Evolutionary conservation across 2,797 vertebrate species (phyloP).

Genomic region (Phalanger gymnotis): DNA sequence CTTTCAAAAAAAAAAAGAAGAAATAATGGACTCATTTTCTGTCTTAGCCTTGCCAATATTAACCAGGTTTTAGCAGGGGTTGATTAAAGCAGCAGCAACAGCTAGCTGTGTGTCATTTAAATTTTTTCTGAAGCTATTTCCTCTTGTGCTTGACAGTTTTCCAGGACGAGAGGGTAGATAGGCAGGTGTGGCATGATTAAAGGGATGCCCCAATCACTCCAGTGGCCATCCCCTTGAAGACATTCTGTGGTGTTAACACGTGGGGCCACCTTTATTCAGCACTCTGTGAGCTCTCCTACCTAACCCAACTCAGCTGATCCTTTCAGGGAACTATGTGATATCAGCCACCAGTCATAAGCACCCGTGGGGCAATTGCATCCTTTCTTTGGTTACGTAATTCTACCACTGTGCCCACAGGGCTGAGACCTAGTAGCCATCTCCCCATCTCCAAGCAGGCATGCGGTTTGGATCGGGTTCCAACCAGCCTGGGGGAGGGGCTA

Average conservation of each 20-base stretch:
- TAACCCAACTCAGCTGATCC: background rate
- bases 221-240: background rate
- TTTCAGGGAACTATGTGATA: background rate
- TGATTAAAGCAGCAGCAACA: background rate
- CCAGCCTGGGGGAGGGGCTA: background rate
- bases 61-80: background rate
- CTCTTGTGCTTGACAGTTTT: background rate
- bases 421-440: background rate
- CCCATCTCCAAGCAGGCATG: background rate
- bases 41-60: background rate
- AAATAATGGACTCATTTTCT: background rate
- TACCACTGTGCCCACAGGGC: background rate
- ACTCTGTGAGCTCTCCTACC: background rate
- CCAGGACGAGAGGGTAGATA: background rate
- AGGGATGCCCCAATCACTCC: background rate
- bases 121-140: background rate
- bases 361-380: background rate
- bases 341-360: background rate
- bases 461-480: background rate
- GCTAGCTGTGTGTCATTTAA: background rate
- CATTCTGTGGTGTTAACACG: background rate
- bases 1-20: conserved; percentile 38
- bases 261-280: background rate
- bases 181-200: background rate
- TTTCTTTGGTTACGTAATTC: background rate